These are phyloP conservation scores for Conus canariensis DNA, from an alignment of 2,888 invertebrate species.

Conservation along the genomic window DNA sequence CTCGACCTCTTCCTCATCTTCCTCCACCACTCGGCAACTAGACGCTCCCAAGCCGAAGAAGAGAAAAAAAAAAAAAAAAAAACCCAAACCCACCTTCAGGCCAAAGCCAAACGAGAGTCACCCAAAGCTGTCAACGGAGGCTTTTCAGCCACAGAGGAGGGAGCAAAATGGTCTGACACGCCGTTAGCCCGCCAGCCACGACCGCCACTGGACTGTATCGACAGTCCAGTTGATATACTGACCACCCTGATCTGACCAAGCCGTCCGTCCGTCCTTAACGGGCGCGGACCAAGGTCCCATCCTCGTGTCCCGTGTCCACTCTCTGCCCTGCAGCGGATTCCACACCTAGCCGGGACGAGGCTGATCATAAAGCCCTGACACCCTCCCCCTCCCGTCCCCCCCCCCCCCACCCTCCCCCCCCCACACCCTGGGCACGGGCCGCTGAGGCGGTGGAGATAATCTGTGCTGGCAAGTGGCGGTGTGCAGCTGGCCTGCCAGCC, in stretches of 20 bases:
- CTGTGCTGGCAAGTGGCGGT: constrained; percentile 12
- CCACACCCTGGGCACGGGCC: not conserved
- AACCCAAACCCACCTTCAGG: too few relatives aligned
- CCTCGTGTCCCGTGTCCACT: not conserved
- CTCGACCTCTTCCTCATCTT: not conserved
- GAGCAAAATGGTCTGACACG: constrained; percentile 21
- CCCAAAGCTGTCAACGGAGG: constrained; percentile 3
- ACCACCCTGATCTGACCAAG: too few relatives aligned
- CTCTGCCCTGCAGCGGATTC: not conserved
- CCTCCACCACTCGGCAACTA: not conserved
- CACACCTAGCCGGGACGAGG: not conserved
- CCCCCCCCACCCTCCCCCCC: not conserved
- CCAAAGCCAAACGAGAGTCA: not conserved
- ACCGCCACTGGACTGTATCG: not conserved
- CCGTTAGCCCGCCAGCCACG: not conserved
- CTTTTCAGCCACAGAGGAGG: not conserved
- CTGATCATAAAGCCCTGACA: too few relatives aligned
- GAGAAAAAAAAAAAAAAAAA: too few relatives aligned
- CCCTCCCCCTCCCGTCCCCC: too few relatives aligned
- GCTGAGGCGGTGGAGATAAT: constrained; percentile 9
- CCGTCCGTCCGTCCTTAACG: not conserved
- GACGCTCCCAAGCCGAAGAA: not conserved
- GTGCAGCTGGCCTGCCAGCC: not conserved
- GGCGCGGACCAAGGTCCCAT: not conserved
- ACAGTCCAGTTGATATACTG: too few relatives aligned